A percentile compares a stretch with the other conserved stretches of the same genome.
These are phyloP conservation scores for Cactoblastis cactorum DNA, from an alignment of 2,888 invertebrate genomes.

Conservation along the genomic window DNA sequence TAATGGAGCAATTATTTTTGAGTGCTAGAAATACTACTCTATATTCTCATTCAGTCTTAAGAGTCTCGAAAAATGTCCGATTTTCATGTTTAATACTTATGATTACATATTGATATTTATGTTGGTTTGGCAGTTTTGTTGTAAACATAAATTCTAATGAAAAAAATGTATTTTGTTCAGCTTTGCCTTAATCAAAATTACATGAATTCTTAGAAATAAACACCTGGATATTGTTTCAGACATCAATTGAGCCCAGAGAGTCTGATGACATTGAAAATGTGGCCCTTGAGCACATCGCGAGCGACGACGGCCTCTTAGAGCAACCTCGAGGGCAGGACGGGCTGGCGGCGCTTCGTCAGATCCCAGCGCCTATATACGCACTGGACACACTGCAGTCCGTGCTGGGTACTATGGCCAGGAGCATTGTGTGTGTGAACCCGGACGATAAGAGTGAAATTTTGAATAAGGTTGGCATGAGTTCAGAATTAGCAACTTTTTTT, in stretches of 20 bases:
- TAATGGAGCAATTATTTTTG: too few species aligned
- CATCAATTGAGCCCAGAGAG: conserved; percentile 42
- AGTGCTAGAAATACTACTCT: too few species aligned
- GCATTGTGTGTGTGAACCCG: conserved; percentile 38
- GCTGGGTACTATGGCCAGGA: conserved; percentile 52
- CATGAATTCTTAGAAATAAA: background rate
- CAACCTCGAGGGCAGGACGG: conserved; percentile 39
- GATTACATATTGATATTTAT: too few species aligned
- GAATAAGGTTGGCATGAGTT: conserved; percentile 42
- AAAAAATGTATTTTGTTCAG: too few species aligned
- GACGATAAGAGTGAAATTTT: conserved; percentile 37
- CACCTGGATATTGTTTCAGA: conserved; percentile 27
- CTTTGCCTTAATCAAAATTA: too few species aligned
- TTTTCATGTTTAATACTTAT: too few species aligned
- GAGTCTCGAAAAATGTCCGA: too few species aligned
- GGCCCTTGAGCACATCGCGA: conserved; percentile 52
- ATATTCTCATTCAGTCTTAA: too few species aligned
- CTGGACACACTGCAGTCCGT: conserved; percentile 53
- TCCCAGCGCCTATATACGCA: conserved; percentile 63
- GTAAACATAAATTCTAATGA: too few species aligned
- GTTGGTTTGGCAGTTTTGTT: too few species aligned
- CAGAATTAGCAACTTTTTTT: background rate
- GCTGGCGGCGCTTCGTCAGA: conserved; percentile 50
- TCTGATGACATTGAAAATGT: conserved; percentile 42
- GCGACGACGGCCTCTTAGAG: conserved; percentile 25